A percentile compares a stretch with the other conserved stretches of the same genome.
phyloP scores from a whole-genome alignment of 1,140 invertebrate species.

The Globodera rostochiensis region DNA sequence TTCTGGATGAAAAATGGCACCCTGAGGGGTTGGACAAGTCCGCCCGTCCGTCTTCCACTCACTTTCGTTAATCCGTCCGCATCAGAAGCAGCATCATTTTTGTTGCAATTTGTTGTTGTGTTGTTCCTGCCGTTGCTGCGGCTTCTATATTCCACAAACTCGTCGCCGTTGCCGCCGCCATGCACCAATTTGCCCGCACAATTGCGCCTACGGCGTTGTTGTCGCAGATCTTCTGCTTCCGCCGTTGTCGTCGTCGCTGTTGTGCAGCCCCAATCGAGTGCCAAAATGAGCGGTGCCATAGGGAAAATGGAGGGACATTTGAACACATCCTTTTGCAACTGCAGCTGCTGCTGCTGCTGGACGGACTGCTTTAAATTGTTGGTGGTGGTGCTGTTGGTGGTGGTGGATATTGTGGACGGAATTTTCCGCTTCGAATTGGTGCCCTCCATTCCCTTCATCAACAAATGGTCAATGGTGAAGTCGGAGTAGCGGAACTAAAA shows the following conservation, averaged over 20 bases:
- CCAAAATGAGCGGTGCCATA: slow-evolving; percentile 4
- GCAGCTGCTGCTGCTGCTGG: no score
- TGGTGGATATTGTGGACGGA: background rate
- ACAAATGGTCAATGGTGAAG: slow-evolving; percentile 35
- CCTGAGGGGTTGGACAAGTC: no score
- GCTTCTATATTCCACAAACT: background rate
- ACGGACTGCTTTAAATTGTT: no score
- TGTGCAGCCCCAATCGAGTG: background rate
- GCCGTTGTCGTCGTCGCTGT: background rate
- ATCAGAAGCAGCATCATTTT: no score
- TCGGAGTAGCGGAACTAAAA: slow-evolving; percentile 10
- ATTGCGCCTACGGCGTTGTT: slow-evolving; percentile 26
- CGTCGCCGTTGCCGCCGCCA: background rate
- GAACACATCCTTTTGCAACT: background rate
- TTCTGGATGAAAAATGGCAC: no score
- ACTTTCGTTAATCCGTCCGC: no score
- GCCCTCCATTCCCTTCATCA: slow-evolving; percentile 1
- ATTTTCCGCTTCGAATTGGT: background rate
- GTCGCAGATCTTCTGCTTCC: background rate
- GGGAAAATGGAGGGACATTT: background rate
- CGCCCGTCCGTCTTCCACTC: no score
- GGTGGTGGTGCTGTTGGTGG: no score
- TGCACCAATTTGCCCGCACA: background rate
- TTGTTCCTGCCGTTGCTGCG: background rate
- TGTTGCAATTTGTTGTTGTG: no score